Evolutionary conservation across 2,888 invertebrate species (phyloP), one percentile per base, ranked within the genome.

Genomic region (Stenichneumon culpator): DNA sequence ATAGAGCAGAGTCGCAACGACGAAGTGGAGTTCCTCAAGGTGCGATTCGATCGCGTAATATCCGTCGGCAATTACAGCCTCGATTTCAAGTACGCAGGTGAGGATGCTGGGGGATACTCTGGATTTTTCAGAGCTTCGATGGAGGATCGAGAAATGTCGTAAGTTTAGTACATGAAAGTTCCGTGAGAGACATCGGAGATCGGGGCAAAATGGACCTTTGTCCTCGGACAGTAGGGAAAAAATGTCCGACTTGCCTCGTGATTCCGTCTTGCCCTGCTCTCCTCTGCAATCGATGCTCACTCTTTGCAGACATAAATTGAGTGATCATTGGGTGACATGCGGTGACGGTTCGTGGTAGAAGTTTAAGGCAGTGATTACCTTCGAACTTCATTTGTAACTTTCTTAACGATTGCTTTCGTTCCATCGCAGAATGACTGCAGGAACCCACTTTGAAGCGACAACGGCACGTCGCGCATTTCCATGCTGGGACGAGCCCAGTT

Each of bases 401-500:
- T 89, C n/a, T 87, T 84, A 19, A 88, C 67, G 44, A 22, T 28
- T 63, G 11, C 28, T 16, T 44, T 28, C 16, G 39, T 16, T 16
- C n/a, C 93, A 93, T 93, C 93, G 28, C 92, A 96, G 96, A 87
- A 94, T 94, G 84, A 92, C 97, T 19, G 95, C 96, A 3, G 95
- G 96, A 1, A 96, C 97, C 0, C 97, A 97, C 86, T 96, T 97
- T 79, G 96, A 97, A 92, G 95, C 96, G 0, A 95, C 95, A 0
- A 95, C 95, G 84, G 96, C 97, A 0, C 95, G 97, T 0, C 95
- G 95, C 54, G 97, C 96, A 0, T 97, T 97, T 92, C 97, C 97
- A 0, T 97, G 97, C 90, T 97, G 96, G 90, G 97, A 97, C 88
- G 96, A 97, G 89, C 97, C 97, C 0, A 94, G 94, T 0, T 93